Evolutionary conservation across 1,140 invertebrate species (phyloP).

Genomic region (Cyclina sinensis): DNA sequence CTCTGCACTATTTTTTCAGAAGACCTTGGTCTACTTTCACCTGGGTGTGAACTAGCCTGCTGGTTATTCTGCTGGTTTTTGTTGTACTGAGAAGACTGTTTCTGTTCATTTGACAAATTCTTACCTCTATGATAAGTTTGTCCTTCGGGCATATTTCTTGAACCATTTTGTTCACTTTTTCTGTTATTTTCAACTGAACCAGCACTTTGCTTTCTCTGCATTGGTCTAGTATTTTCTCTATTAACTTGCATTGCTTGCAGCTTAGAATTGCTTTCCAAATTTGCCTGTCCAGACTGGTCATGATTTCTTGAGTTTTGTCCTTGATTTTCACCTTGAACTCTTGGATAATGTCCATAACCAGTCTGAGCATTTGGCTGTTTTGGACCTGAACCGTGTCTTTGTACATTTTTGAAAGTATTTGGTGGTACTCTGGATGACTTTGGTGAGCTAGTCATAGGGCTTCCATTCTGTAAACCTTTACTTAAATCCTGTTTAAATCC

Average conservation of each 20-base stretch:
- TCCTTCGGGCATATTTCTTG: not conserved
- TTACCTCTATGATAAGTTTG: not conserved
- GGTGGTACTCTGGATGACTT: not conserved
- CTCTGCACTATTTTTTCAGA: conserved; percentile 23
- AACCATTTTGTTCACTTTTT: not conserved
- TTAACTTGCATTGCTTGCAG: not conserved
- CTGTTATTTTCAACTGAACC: not conserved
- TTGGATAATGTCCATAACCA: not conserved
- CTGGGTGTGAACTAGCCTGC: not conserved
- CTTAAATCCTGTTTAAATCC: conserved; percentile 62
- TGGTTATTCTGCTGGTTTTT: not conserved
- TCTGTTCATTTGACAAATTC: no score
- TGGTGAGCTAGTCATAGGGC: conserved; percentile 62
- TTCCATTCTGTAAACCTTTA: conserved; percentile 13
- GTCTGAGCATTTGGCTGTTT: not conserved
- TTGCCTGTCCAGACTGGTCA: not conserved
- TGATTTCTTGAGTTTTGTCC: not conserved
- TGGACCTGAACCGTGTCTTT: conserved; percentile 31
- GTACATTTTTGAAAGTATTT: not conserved
- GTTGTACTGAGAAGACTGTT: no score
- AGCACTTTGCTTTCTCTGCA: not conserved
- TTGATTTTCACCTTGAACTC: not conserved
- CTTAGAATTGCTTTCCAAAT: not conserved
- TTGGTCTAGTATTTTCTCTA: not conserved
- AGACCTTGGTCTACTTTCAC: conserved; percentile 26